Percentiles rank a stretch among this genome's conserved stretches.
phyloP scores from a whole-genome alignment of 1,140 invertebrate species.

The Odontomachus brunneus region DNA sequence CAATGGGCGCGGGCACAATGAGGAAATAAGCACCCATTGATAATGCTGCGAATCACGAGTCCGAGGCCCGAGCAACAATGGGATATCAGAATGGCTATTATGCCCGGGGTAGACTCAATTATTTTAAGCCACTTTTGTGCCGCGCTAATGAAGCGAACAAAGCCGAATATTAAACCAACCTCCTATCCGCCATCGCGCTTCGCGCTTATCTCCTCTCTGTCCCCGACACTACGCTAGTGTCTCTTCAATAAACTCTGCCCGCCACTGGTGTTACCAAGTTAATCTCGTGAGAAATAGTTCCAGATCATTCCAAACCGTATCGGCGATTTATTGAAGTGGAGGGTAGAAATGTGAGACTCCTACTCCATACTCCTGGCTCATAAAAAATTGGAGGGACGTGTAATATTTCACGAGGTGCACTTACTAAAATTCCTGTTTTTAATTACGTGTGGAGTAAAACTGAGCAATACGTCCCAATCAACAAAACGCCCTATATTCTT shows the following conservation, averaged over 20 bases:
- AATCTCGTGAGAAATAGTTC: not conserved
- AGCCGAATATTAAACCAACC: slow-evolving; percentile 79
- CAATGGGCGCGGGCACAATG: slow-evolving; percentile 72
- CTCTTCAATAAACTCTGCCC: slow-evolving; percentile 45
- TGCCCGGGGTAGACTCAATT: slow-evolving; percentile 82
- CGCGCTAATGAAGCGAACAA: slow-evolving; percentile 82
- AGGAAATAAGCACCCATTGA: slow-evolving; percentile 74
- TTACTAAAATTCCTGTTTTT: too few species aligned
- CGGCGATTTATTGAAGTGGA: slow-evolving; percentile 6
- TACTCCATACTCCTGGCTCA: too few species aligned
- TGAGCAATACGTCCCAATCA: too few species aligned
- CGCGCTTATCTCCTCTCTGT: slow-evolving; percentile 63
- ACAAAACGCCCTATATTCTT: too few species aligned
- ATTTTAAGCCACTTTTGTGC: slow-evolving; percentile 84
- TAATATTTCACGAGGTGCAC: too few species aligned
- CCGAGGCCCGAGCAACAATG: slow-evolving; percentile 76
- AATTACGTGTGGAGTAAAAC: too few species aligned
- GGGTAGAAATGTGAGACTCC: not conserved
- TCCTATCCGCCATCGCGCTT: slow-evolving; percentile 57
- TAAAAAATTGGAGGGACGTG: too few species aligned
- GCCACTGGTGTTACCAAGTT: not conserved
- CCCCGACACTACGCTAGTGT: slow-evolving; percentile 9
- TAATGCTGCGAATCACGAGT: slow-evolving; percentile 76
- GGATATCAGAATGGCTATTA: slow-evolving; percentile 82
- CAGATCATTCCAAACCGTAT: not conserved